Evolutionary conservation across 1,140 invertebrate genomes (phyloP).

Genomic region (Drosophila lowei): DNA sequence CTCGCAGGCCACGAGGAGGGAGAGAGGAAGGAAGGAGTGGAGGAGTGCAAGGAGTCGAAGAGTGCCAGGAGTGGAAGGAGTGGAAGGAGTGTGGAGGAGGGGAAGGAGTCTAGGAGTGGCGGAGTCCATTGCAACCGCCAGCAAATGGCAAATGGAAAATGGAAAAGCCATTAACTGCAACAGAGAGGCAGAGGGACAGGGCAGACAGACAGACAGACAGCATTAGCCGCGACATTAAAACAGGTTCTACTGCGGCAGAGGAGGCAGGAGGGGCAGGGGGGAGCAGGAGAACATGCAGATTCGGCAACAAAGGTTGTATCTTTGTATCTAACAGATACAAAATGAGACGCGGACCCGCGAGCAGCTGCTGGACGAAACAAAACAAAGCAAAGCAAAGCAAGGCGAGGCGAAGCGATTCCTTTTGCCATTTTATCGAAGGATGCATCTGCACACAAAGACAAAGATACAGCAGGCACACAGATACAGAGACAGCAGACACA

Average conservation of each 20-base stretch:
- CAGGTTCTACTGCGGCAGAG: background rate
- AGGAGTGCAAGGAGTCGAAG: no score
- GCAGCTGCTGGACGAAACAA: slow-evolving; percentile 42
- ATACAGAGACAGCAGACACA: no score
- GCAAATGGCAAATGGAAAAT: slow-evolving; percentile 17
- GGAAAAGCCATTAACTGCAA: slow-evolving; percentile 42
- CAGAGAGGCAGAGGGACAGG: background rate
- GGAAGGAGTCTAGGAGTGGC: no score
- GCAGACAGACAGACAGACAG: background rate
- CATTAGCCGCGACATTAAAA: slow-evolving; percentile 28
- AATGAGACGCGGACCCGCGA: background rate
- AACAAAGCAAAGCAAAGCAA: slow-evolving; percentile 5
- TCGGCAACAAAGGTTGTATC: background rate
- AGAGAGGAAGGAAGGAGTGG: no score
- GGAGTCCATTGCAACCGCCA: no score
- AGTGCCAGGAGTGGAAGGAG: no score
- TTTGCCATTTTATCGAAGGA: slow-evolving; percentile 23
- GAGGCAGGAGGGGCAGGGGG: background rate
- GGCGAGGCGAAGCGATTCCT: slow-evolving; percentile 20
- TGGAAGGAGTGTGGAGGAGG: no score
- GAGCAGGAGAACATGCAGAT: no score
- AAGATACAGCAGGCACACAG: background rate
- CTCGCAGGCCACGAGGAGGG: no score
- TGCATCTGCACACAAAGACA: slow-evolving; percentile 28
- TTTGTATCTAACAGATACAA: slow-evolving; percentile 19